phyloP scores from a whole-genome alignment of 2,797 vertebrate species.

The Otus scops region DNA sequence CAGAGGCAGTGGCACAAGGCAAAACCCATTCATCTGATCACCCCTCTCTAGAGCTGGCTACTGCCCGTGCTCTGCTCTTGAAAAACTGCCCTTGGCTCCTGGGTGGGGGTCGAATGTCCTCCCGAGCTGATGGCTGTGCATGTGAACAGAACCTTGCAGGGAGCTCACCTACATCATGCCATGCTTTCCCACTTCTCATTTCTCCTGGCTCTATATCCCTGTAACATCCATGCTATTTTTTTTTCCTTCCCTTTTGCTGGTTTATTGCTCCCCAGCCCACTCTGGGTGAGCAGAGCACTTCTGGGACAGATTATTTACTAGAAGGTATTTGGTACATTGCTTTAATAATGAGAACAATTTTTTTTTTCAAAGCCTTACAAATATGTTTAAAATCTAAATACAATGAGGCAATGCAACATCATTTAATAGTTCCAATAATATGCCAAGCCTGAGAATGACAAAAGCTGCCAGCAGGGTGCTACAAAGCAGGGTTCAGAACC shows the following conservation, averaged over 20 bases:
- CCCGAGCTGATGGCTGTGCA: not conserved
- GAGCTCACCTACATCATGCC: not conserved
- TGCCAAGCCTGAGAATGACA: slow-evolving; percentile 68
- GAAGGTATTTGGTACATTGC: slow-evolving; percentile 57
- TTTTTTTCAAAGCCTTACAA: slow-evolving; percentile 43
- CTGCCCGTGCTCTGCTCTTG: rapidly evolving
- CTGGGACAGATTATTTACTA: slow-evolving; percentile 63
- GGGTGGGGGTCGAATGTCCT: not conserved
- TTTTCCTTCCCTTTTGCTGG: not conserved
- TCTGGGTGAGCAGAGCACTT: slow-evolving; percentile 32
- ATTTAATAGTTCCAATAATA: slow-evolving; percentile 60
- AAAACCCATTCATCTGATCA: rapidly evolving
- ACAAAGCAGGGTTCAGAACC: slow-evolving; percentile 60
- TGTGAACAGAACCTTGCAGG: not conserved
- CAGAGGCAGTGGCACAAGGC: not conserved
- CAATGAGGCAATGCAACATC: slow-evolving; percentile 61
- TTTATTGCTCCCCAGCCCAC: not conserved
- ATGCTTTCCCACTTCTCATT: not conserved
- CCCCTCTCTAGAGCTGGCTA: not conserved
- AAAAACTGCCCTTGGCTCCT: not conserved
- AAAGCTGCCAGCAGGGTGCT: slow-evolving; percentile 66
- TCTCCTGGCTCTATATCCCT: not conserved
- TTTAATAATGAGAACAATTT: slow-evolving; percentile 53
- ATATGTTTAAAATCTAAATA: slow-evolving; percentile 71
- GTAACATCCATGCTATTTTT: not conserved